Evolutionary conservation across 2,797 vertebrate species (phyloP).

Genomic region (Hyperoplus lanceolatus): DNA sequence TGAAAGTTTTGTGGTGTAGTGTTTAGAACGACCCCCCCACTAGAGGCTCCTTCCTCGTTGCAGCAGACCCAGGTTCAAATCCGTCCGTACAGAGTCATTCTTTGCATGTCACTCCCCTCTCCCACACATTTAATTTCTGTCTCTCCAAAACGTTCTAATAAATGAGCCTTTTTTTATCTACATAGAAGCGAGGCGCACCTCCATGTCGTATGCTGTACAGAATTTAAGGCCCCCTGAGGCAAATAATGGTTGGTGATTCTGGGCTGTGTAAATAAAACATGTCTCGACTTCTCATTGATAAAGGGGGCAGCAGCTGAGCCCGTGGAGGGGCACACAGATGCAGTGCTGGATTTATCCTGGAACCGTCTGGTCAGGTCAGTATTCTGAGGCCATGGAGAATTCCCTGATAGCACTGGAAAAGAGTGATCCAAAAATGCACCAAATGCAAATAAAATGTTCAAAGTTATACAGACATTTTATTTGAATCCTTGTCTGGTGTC

Average conservation of each 20-base stretch:
- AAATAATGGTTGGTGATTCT: not conserved
- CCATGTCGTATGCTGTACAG: too few relatives aligned
- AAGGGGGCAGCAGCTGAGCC: slow-evolving; percentile 85
- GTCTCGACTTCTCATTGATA: not conserved
- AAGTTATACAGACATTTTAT: not conserved
- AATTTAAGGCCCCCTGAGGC: too few relatives aligned
- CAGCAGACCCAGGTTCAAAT: too few relatives aligned
- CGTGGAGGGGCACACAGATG: slow-evolving; percentile 90
- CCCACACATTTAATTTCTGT: too few relatives aligned
- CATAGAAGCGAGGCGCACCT: too few relatives aligned
- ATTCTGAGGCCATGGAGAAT: not conserved
- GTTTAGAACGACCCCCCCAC: too few relatives aligned
- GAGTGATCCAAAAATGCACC: rapidly evolving
- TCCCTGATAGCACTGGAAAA: not conserved
- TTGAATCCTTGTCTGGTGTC: not conserved
- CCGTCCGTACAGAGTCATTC: too few relatives aligned
- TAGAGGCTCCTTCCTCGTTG: too few relatives aligned
- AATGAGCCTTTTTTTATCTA: too few relatives aligned
- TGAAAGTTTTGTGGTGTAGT: too few relatives aligned
- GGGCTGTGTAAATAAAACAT: not conserved
- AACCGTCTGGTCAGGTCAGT: slow-evolving; percentile 92
- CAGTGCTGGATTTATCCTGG: slow-evolving; percentile 97
- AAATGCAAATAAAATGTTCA: not conserved
- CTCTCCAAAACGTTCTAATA: too few relatives aligned
- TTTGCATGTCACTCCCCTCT: too few relatives aligned